These are phyloP conservation scores for Sturnus vulgaris DNA, from an alignment of 2,113 vertebrate species.

Conservation along the genomic window DNA sequence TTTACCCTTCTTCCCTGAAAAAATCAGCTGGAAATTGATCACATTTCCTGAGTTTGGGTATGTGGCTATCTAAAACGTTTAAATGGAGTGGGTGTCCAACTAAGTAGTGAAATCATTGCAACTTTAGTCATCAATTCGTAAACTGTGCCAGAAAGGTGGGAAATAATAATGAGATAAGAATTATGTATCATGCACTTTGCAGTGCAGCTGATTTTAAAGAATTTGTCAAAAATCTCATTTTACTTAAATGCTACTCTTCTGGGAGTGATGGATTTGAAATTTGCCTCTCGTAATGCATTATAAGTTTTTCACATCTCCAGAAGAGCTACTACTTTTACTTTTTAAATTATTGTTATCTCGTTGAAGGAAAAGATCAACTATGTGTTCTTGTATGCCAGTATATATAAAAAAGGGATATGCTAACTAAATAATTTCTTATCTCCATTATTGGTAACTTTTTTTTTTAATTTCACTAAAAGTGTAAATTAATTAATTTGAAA, in stretches of 20 bases:
- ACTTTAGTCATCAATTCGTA: neutral
- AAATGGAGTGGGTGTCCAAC: neutral
- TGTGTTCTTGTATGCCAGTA: neutral
- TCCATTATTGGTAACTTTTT: neutral
- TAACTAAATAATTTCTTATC: neutral
- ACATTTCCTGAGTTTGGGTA: neutral
- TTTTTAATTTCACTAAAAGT: neutral
- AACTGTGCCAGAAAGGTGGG: neutral
- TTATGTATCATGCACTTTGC: neutral
- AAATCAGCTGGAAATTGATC: neutral
- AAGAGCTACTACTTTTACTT: neutral
- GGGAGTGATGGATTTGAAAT: neutral
- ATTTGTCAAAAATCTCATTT: neutral
- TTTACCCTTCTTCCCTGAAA: neutral
- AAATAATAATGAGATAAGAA: conserved; percentile 2
- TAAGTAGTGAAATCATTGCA: neutral
- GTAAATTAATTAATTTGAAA: conserved; percentile 5
- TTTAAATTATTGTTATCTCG: neutral
- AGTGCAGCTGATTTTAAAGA: neutral
- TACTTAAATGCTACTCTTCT: conserved; percentile 17
- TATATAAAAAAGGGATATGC: neutral
- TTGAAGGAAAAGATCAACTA: neutral
- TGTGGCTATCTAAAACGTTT: neutral
- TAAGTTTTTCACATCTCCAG: neutral
- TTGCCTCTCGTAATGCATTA: neutral